Conservation (phyloP, 2,888 invertebrate genomes). For the Oligia latruncula region DNA sequence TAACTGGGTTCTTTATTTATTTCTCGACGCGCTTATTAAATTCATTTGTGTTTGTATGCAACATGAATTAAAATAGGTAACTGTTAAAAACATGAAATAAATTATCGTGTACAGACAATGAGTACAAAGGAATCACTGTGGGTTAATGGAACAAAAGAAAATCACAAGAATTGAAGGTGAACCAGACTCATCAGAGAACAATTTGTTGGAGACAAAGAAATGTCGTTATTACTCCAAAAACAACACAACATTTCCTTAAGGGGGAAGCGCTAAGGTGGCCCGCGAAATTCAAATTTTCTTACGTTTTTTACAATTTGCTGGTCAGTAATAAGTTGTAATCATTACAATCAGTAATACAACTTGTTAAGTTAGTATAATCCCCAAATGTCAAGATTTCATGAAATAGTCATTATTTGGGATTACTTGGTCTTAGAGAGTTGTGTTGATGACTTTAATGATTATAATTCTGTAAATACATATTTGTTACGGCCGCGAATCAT, state of each 20-base stretch:
- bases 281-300: too few species aligned
- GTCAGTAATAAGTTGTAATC: too few species aligned
- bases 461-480: too few species aligned
- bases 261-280: too few species aligned
- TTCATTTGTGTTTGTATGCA: not conserved
- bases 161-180: not conserved
- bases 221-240: conserved; percentile 15
- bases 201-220: conserved; percentile 3
- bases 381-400: too few species aligned
- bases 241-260: not conserved
- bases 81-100: not conserved
- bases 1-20: not conserved
- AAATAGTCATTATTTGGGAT: too few species aligned
- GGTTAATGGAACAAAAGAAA: not conserved
- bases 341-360: too few species aligned
- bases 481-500: too few species aligned
- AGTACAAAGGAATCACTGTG: not conserved
- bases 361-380: too few species aligned
- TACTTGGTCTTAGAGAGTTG: too few species aligned
- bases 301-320: too few species aligned
- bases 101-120: not conserved
- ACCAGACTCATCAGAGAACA: not conserved
- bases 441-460: too few species aligned
- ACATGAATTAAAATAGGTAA: not conserved
- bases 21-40: not conserved